A percentile compares a stretch with the other conserved stretches of the same genome.
phyloP scores from a whole-genome alignment of 2,113 vertebrate genomes.

The Pseudorasbora parva region DNA sequence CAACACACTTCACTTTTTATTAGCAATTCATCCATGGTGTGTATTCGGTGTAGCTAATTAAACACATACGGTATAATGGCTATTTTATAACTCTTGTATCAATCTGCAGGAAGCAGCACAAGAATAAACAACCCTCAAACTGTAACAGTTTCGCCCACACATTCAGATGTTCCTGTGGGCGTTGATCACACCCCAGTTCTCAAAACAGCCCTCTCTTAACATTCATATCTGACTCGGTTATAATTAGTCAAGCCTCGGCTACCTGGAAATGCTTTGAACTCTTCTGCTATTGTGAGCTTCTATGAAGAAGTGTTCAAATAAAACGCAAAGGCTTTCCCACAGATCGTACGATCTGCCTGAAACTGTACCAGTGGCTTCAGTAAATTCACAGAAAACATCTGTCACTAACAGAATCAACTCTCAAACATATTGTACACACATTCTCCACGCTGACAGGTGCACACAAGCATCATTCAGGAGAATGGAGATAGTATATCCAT shows the following conservation, averaged over 20 bases:
- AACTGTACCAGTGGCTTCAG: neutral
- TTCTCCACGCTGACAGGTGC: neutral
- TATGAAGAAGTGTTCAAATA: conserved; percentile 51
- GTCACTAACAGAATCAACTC: neutral
- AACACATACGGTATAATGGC: neutral
- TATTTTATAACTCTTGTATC: neutral
- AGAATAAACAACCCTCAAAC: conserved; percentile 1
- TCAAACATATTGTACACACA: neutral
- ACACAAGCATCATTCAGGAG: conserved; percentile 14
- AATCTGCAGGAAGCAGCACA: neutral
- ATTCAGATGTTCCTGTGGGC: neutral
- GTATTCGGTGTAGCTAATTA: neutral
- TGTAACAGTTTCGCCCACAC: conserved; percentile 11
- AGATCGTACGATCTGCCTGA: conserved; percentile 37
- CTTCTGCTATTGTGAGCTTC: conserved; percentile 53
- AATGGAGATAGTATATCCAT: neutral
- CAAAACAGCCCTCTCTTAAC: conserved; percentile 10
- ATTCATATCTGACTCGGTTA: conserved; percentile 58
- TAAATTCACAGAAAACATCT: neutral
- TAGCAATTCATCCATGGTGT: neutral
- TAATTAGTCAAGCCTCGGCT: conserved; percentile 45
- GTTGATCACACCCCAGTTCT: neutral
- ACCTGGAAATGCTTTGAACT: conserved; percentile 64
- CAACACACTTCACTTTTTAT: neutral
- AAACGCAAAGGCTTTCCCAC: conserved; percentile 63